A percentile compares a stretch with the other conserved stretches of the same genome.
Evolutionary conservation across 1,140 invertebrate genomes (phyloP).

Genomic region (Caenorhabditis tropicalis): DNA sequence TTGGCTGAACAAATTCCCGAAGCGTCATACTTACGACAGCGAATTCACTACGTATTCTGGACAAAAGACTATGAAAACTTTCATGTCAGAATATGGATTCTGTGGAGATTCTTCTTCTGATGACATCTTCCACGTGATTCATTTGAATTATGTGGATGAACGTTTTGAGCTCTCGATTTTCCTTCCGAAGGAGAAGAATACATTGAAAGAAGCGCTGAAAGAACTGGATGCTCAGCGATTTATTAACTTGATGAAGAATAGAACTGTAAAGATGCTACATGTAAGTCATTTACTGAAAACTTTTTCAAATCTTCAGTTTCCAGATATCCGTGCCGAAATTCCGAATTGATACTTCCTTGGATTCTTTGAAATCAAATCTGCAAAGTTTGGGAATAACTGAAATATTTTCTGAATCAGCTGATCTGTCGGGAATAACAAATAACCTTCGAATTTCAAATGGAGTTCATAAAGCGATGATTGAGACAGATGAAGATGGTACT

Average conservation of each 20-base stretch:
- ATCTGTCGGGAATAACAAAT: constrained; percentile 7
- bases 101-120: not conserved
- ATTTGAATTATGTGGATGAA: not conserved
- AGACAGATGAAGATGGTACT: constrained; percentile 7
- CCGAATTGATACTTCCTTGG: not conserved
- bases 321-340: constrained; percentile 25
- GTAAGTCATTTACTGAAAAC: not conserved
- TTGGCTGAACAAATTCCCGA: constrained; percentile 32
- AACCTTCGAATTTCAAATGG: not conserved
- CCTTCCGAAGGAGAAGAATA: constrained; percentile 15
- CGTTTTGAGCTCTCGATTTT: not conserved
- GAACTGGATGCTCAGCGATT: not conserved
- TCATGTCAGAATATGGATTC: not conserved
- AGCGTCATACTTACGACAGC: not conserved
- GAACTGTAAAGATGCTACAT: not conserved
- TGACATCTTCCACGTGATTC: not conserved
- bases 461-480: constrained; percentile 2
- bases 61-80: not conserved
- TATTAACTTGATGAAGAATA: not conserved
- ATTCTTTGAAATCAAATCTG: not conserved
- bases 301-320: not conserved
- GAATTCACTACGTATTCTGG: constrained; percentile 16
- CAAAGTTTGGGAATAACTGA: not conserved
- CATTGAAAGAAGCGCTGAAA: not conserved
- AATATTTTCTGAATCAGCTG: constrained; percentile 8